A percentile compares a stretch with the other conserved stretches of the same genome.
These are phyloP conservation scores for Eidolon dupreanum DNA, from an alignment of 2,797 vertebrate genomes.

Conservation along the genomic window DNA sequence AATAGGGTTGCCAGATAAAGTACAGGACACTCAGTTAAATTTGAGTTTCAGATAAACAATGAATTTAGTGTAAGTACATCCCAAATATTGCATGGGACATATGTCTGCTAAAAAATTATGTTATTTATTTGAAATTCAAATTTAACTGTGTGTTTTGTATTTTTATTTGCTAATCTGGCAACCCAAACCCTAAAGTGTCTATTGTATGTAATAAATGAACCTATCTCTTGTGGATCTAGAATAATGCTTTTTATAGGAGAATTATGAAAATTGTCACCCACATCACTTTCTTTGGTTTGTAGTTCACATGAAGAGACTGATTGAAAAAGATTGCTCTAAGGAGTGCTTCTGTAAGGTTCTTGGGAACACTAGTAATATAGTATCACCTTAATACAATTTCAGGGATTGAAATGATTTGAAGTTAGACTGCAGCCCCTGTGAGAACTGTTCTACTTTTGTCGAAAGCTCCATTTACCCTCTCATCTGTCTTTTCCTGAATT, in stretches of 20 bases:
- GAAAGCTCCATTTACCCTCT: conserved; percentile 6
- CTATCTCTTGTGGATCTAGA: not conserved
- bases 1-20: not conserved
- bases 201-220: not conserved
- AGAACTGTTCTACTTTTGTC: conserved; percentile 68
- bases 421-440: conserved; percentile 26
- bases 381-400: conserved; percentile 31
- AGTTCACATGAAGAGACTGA: conserved; percentile 1
- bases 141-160: conserved; percentile 12
- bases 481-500: conserved; percentile 30
- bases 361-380: not conserved
- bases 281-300: conserved; percentile 11
- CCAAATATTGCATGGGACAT: conserved; percentile 5
- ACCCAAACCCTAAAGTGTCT: not conserved
- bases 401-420: conserved; percentile 26
- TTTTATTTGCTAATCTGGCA: conserved; percentile 48
- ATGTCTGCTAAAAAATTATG: conserved; percentile 18
- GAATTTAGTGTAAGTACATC: not conserved
- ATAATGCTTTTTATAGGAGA: not conserved
- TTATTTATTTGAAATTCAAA: not conserved
- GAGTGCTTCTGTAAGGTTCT: not conserved
- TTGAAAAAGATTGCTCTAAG: not conserved
- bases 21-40: not conserved
- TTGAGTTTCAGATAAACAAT: conserved; percentile 44
- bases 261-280: not conserved